Base-by-base conservation (phyloP, 2,113 vertebrate genomes). In the Hippoglossus stenolepis region DNA sequence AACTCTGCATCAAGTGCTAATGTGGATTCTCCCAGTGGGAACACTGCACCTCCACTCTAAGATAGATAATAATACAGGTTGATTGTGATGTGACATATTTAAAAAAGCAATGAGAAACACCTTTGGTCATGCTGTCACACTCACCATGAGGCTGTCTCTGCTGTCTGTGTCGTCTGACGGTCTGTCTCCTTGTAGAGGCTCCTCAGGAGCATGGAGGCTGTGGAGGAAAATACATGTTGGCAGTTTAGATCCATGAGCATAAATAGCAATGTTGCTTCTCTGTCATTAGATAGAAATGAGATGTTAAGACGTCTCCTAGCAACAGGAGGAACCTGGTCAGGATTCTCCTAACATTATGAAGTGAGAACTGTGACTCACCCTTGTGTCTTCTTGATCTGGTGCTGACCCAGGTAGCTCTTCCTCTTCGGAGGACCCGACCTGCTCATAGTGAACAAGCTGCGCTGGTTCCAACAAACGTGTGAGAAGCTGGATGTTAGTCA, bases 331-430 rank as follows among this genome's bases (percentile, higher is more conserved):
- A 20, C 13, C 38, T 2, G 8, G 38, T 40, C 38, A 12, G 31
- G 31, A 31, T 31, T 31, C 31, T 1, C 7, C 31, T 31, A 38
- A 13, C 40, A 3, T 18, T 17, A 17, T 13, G 1, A 28, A 65
- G 11, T 17, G 0, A 28, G 24, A 61, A 65, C 3, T 26, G n/a
- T 18, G 40, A 43, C 38, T 10, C 82, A 93, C 94, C 86, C 74
- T 18, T 35, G 86, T 79, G 85, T 94, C 84, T 92, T 94, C 40
- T 92, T 91, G 61, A 95, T 76, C 28, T 92, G 92, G 68, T 93
- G 93, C 35, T 90, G 93, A 28, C 94, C 94, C 85, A 95, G 83
- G 82, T 93, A 94, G 75, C 85, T 89, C 62, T 92, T 95, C 85
- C 87, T 92, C 64, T 89, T 93, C 21, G 35, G 61, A 40, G 73